A percentile compares a stretch with the other conserved stretches of the same genome.
These are phyloP conservation scores for Coleophora flavipennella DNA, from an alignment of 2,888 invertebrate genomes.

Conservation along the genomic window DNA sequence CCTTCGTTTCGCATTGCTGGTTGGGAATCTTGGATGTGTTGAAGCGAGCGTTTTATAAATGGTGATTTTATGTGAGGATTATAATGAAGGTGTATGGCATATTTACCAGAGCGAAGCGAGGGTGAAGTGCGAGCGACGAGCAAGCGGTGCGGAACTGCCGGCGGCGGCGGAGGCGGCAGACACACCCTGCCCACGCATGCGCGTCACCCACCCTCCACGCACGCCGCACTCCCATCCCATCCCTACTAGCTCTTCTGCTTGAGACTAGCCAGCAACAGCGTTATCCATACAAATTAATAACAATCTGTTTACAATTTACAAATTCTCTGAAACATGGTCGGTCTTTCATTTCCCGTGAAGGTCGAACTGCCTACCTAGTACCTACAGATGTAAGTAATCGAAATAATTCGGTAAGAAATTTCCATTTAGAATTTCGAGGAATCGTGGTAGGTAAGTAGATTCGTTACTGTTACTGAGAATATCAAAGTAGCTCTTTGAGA, in stretches of 20 bases:
- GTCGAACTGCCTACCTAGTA: no score
- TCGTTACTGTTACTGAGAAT: no score
- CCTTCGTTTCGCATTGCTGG: not conserved
- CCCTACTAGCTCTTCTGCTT: not conserved
- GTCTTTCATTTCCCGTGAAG: no score
- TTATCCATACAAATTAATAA: no score
- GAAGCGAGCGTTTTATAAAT: not conserved
- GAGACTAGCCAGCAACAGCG: no score
- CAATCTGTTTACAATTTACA: no score
- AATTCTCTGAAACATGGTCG: no score
- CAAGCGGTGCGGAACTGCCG: conserved; percentile 49
- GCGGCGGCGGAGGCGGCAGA: conserved; percentile 40
- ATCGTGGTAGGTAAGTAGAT: no score
- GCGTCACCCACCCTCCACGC: conserved; percentile 30
- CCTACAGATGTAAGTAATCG: no score
- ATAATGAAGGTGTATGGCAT: conserved; percentile 19
- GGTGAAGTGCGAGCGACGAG: conserved; percentile 25
- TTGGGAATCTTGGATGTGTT: not conserved
- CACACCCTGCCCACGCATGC: conserved; percentile 67
- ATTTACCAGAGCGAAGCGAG: conserved; percentile 31
- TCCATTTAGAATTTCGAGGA: no score
- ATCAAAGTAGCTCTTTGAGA: no score
- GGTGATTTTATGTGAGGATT: conserved; percentile 13
- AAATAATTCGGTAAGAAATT: no score
- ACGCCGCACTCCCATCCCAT: conserved; percentile 17